Percentiles rank a stretch among this genome's conserved stretches.
These are phyloP conservation scores for Apaloderma vittatum DNA, from an alignment of 2,113 vertebrate genomes.

Conservation along the genomic window DNA sequence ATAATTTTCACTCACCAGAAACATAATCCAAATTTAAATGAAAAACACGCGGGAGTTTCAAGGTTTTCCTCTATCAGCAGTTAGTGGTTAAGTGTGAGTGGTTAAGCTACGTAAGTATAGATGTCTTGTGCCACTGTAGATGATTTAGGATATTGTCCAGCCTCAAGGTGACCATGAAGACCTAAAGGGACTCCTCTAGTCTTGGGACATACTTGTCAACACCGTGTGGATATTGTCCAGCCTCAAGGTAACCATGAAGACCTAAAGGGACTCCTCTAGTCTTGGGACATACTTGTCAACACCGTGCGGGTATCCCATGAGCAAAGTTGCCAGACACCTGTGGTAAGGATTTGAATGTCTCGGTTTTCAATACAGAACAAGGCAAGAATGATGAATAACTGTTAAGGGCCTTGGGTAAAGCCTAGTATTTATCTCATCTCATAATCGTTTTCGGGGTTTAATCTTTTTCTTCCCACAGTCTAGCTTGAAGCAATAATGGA, in stretches of 20 bases:
- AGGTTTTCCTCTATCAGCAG: not conserved
- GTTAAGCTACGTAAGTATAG: not conserved
- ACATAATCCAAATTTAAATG: not conserved
- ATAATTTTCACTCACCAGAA: not conserved
- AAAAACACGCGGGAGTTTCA: not conserved
- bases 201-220: not conserved
- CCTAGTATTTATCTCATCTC: not conserved
- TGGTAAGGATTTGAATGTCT: not conserved
- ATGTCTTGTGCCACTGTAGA: not conserved
- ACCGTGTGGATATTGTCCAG: not conserved
- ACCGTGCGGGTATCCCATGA: too few species aligned
- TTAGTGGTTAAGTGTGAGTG: not conserved
- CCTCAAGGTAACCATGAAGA: not conserved
- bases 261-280: not conserved
- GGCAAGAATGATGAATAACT: not conserved
- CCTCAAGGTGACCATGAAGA: not conserved
- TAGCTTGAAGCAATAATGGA: not conserved
- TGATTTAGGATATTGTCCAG: not conserved
- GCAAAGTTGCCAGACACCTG: not conserved
- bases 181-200: not conserved
- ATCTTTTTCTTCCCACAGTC: not conserved
- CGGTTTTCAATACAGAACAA: not conserved
- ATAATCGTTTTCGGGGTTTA: rapidly evolving
- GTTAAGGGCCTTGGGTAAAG: not conserved
- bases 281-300: not conserved